Evolutionary conservation across 1,140 invertebrate species (phyloP), one percentile per base, ranked within the genome.

Genomic region (Lepidurus couesii): DNA sequence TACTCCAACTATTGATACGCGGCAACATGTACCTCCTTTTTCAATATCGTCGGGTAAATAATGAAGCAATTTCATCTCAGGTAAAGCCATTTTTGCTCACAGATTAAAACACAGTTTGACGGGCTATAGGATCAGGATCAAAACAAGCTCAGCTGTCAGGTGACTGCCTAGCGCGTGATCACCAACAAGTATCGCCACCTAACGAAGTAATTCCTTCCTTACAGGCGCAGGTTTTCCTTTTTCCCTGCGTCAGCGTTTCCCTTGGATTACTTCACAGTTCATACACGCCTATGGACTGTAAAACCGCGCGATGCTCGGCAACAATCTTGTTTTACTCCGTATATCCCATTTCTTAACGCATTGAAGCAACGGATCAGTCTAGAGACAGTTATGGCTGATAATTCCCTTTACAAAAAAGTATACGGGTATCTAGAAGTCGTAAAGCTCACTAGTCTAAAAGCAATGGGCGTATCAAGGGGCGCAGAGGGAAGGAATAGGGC

Each of bases 11-110:
- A 76, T 77, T 16, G 42, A 73, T 44, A 47, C 24, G 24, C 11
- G 77, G 81, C 44, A 13, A 45, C 7, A 9, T 77, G 77, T 78
- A 84, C 84, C 84, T 81, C 83, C 83, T 81, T 84, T 84, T 79
- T 84, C 84, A 42, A 83, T 82, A 74, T 84, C 84, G 44, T 84
- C 84, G 3, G 84, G 83, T 26, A 84, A 73, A 75, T 75, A 65
- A 65, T 65, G 53, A 9, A 65, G 53, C 53, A 65, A 65, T 65
- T 65, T 65, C 1, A 65, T 65, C 6, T 65, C 53, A 7, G 53
- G 53, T 65, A 65, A 16, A 16, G 8, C 53, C 53, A 65, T 65
- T 65, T 65, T 65, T 34, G 34, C 53, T 65, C 21, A 21, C 47
- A 13, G 53, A 7, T 65, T 21, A 13, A 7, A 13, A 65, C n/a